Evolutionary conservation across 30 jellyfish, hydroid and myxozoan species (phyloP).

Genomic region (Hydra vulgaris): DNA sequence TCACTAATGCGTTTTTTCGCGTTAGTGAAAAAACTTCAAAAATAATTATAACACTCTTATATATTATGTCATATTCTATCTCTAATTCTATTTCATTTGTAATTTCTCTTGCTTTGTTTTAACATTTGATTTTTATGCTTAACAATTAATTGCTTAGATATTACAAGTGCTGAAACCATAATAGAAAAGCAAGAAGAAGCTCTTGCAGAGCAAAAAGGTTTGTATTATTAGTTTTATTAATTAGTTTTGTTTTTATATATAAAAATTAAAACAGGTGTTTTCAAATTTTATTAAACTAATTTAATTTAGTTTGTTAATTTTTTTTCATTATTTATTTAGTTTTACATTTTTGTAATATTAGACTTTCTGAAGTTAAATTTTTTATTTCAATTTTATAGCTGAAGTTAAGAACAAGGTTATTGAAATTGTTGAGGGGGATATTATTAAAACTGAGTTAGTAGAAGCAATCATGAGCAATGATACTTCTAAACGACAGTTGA

Average conservation of each 20-base stretch:
- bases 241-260: too few relatives aligned
- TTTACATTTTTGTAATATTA: too few relatives aligned
- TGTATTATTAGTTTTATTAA: not conserved
- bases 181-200: not conserved
- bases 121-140: not conserved
- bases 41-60: too few relatives aligned
- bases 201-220: not conserved
- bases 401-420: not conserved
- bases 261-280: too few relatives aligned
- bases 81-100: not conserved
- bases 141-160: not conserved
- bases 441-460: not conserved
- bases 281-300: too few relatives aligned
- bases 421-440: not conserved
- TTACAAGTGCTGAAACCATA: not conserved
- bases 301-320: too few relatives aligned
- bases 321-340: too few relatives aligned
- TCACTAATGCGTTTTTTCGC: too few relatives aligned
- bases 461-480: not conserved
- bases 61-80: too few relatives aligned
- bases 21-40: too few relatives aligned
- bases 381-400: not conserved
- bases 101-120: not conserved
- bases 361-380: too few relatives aligned
- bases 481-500: not conserved